phyloP scores from a whole-genome alignment of 2,113 vertebrate species.

The Shinisaurus crocodilurus region DNA sequence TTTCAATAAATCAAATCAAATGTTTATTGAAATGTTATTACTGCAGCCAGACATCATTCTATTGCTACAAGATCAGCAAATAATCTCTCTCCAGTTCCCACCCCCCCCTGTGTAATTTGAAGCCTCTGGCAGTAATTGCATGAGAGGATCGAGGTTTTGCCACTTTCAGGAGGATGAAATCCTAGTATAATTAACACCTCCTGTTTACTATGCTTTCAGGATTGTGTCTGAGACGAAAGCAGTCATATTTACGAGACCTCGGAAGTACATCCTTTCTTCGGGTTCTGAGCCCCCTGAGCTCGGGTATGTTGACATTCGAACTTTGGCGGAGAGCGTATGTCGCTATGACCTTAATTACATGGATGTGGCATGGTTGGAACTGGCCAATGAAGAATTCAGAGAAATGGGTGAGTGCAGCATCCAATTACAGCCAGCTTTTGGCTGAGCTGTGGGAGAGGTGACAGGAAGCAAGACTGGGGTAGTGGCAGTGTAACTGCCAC shows the following conservation, averaged over 20 bases:
- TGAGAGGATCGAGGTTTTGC: background rate
- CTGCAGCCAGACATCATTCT: rapidly evolving
- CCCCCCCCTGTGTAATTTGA: background rate
- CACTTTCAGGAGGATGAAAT: background rate
- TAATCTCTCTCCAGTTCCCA: background rate
- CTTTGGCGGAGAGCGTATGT: slow-evolving; percentile 88
- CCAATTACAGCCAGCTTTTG: background rate
- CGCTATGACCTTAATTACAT: slow-evolving; percentile 94
- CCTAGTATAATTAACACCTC: background rate
- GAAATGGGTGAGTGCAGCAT: slow-evolving; percentile 88
- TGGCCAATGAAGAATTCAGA: slow-evolving; percentile 88
- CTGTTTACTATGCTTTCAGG: slow-evolving; percentile 70
- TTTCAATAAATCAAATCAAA: background rate
- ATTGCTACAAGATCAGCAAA: background rate
- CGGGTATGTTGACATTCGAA: slow-evolving; percentile 90
- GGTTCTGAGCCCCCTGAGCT: slow-evolving; percentile 83
- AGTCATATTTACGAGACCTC: slow-evolving; percentile 86
- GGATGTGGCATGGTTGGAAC: slow-evolving; percentile 89
- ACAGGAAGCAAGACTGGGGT: background rate
- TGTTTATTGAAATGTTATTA: slow-evolving; percentile 7
- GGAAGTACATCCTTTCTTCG: slow-evolving; percentile 89
- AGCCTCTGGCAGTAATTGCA: background rate
- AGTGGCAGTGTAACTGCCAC: background rate
- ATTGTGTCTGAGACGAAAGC: slow-evolving; percentile 83
- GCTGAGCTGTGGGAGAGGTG: background rate